Evolutionary conservation across 2,113 vertebrate genomes (phyloP).

Genomic region (Nothocercus nigrocapillus): DNA sequence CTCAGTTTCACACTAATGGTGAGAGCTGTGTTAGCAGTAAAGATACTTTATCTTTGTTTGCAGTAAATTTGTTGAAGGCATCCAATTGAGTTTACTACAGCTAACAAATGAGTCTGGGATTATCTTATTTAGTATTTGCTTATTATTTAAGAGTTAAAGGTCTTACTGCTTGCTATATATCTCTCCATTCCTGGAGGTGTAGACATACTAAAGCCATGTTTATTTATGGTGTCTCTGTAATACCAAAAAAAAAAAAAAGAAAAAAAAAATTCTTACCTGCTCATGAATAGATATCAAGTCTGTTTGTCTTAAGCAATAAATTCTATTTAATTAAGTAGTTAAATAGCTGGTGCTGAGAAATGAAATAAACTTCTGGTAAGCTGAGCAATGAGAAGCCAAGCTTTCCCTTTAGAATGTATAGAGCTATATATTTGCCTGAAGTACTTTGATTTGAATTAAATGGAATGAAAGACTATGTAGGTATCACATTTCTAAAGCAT

Average conservation of each 20-base stretch:
- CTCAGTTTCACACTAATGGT: slow-evolving; percentile 61
- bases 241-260: too few relatives aligned
- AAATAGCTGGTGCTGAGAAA: slow-evolving; percentile 21
- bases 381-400: slow-evolving; percentile 1
- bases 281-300: neutral
- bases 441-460: slow-evolving; percentile 32
- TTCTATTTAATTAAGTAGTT: slow-evolving; percentile 19
- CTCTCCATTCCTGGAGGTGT: neutral
- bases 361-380: slow-evolving; percentile 19
- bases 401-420: slow-evolving; percentile 2
- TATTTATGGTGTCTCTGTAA: neutral
- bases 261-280: neutral
- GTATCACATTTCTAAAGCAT: slow-evolving; percentile 23
- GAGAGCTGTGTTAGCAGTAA: slow-evolving; percentile 15
- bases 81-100: slow-evolving; percentile 3
- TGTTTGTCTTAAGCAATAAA: neutral
- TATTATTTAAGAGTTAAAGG: neutral
- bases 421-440: slow-evolving; percentile 34
- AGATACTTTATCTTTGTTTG: slow-evolving; percentile 64
- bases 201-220: neutral
- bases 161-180: neutral
- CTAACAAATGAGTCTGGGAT: slow-evolving; percentile 23
- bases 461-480: slow-evolving; percentile 3
- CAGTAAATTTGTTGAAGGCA: slow-evolving; percentile 48
- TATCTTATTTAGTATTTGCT: neutral